A percentile compares a stretch with the other conserved stretches of the same genome.
Evolutionary conservation across 1,140 invertebrate genomes (phyloP).

Genomic region (Zaprionus ghesquierei): DNA sequence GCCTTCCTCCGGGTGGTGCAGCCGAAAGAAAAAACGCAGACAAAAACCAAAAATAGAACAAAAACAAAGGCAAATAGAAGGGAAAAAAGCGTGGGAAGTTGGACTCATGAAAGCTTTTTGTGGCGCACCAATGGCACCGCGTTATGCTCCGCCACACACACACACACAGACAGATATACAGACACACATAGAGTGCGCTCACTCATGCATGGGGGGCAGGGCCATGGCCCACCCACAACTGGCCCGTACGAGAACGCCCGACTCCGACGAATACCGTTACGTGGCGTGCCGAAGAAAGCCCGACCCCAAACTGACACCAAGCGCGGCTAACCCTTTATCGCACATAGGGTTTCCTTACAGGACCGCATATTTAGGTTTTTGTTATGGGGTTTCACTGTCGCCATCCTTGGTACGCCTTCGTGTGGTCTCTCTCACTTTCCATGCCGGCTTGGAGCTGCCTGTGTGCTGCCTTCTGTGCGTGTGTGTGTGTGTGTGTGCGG

Average conservation of each 20-base stretch:
- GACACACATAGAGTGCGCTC: conserved; percentile 16
- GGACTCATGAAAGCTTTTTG: conserved; percentile 82
- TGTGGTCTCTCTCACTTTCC: conserved; percentile 26
- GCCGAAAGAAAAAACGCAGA: not conserved
- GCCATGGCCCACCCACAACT: conserved; percentile 5
- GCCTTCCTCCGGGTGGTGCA: no score
- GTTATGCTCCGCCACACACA: conserved; percentile 79
- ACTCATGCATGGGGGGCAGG: conserved; percentile 42
- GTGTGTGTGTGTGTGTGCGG: conserved; percentile 9
- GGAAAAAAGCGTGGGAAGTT: conserved; percentile 55
- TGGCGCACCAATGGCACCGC: conserved; percentile 82
- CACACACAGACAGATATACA: conserved; percentile 35
- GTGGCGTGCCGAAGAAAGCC: conserved; percentile 71
- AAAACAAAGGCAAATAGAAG: conserved; percentile 23
- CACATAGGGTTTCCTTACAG: conserved; percentile 83
- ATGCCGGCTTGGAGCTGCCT: conserved; percentile 35
- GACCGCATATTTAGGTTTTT: conserved; percentile 83
- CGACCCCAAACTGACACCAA: conserved; percentile 82
- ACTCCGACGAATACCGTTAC: conserved; percentile 69
- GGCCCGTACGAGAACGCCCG: conserved; percentile 26
- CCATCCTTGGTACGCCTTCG: conserved; percentile 34
- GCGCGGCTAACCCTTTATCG: conserved; percentile 83
- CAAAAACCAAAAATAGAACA: conserved; percentile 25
- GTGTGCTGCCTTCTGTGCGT: not conserved
- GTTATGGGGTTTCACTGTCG: conserved; percentile 63